These are phyloP conservation scores for Semicossyphus pulcher DNA, from an alignment of 2,113 vertebrate genomes.

Conservation along the genomic window DNA sequence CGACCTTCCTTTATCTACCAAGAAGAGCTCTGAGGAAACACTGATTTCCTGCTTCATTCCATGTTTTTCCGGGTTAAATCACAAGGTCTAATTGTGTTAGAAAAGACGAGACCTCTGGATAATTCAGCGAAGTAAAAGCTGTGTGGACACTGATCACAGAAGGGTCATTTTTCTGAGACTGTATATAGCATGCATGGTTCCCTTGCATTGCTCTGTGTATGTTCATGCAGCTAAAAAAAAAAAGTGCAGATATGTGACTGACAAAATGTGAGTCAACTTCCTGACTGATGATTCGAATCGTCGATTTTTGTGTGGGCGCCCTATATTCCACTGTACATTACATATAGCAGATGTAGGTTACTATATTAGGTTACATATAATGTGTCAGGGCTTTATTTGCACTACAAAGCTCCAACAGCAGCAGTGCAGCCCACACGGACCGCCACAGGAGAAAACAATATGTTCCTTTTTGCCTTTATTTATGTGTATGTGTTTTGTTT, in stretches of 20 bases:
- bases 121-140: too few relatives aligned
- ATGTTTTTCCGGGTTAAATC: too few relatives aligned
- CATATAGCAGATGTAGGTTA: background rate
- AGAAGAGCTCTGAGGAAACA: too few relatives aligned
- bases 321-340: background rate
- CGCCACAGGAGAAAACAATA: conserved; percentile 15
- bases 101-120: too few relatives aligned
- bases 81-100: too few relatives aligned
- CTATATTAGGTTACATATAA: background rate
- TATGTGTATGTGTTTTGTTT: background rate
- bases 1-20: too few relatives aligned
- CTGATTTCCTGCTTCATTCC: too few relatives aligned
- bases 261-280: background rate
- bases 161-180: background rate
- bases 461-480: background rate
- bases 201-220: background rate
- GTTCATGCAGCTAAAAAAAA: too few relatives aligned
- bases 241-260: too few relatives aligned
- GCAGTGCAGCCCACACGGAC: conserved; percentile 12
- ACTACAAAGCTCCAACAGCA: background rate
- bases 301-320: background rate
- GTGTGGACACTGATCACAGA: background rate
- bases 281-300: background rate
- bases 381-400: conserved; percentile 3
- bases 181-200: background rate